Evolutionary conservation across 2,113 vertebrate species (phyloP).

Genomic region (Proterorhinus semilunaris): DNA sequence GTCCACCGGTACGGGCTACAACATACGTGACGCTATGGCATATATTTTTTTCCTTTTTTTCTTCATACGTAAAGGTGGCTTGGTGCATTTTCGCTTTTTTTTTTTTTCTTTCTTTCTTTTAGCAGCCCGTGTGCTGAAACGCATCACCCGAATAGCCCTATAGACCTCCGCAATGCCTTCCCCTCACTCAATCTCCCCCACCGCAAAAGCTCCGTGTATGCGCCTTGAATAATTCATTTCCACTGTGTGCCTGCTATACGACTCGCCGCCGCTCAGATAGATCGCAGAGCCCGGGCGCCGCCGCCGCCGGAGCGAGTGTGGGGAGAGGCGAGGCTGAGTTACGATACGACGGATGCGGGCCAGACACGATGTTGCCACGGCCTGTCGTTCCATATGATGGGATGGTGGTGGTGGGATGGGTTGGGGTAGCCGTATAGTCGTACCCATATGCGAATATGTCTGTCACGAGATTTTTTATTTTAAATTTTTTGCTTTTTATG

Average conservation of each 20-base stretch:
- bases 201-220: slow-evolving; percentile 63
- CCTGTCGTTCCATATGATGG: slow-evolving; percentile 20
- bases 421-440: too few relatives aligned
- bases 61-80: slow-evolving; percentile 28
- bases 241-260: slow-evolving; percentile 39
- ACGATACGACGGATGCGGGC: slow-evolving; percentile 44
- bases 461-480: slow-evolving; percentile 14
- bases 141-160: slow-evolving; percentile 5
- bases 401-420: slow-evolving; percentile 2
- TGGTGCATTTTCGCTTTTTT: slow-evolving; percentile 21
- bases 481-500: too few relatives aligned
- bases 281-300: too few relatives aligned
- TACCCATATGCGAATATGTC: slow-evolving; percentile 57
- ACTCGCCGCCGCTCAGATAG: too few relatives aligned
- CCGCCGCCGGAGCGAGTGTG: too few relatives aligned
- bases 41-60: not conserved
- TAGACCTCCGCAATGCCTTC: slow-evolving; percentile 36
- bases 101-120: too few relatives aligned
- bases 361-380: slow-evolving; percentile 41
- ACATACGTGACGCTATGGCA: too few relatives aligned
- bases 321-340: slow-evolving; percentile 39
- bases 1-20: too few relatives aligned
- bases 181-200: not conserved
- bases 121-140: slow-evolving; percentile 12
- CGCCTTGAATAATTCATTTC: slow-evolving; percentile 77